Conservation (phyloP, 2,888 invertebrate species). For the Apotomis betuletana region DNA sequence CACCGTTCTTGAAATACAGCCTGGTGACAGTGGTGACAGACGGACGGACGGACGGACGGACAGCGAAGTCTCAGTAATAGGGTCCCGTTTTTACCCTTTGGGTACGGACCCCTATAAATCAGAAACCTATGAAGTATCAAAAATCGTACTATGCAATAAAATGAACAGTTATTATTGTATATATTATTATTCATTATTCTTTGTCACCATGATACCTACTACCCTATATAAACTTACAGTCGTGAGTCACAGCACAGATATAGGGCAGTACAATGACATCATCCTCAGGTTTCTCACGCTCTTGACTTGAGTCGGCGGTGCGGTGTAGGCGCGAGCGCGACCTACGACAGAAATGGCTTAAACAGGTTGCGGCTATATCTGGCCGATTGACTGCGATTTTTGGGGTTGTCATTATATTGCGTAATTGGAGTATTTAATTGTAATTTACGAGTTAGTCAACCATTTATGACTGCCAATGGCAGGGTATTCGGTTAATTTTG, state of each 20-base stretch:
- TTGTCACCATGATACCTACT: slow-evolving; percentile 5
- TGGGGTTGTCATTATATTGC: not conserved
- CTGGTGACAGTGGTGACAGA: no score
- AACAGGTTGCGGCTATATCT: not conserved
- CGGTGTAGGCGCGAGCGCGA: slow-evolving; percentile 40
- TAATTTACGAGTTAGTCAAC: not conserved
- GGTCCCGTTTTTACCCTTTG: no score
- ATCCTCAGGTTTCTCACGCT: slow-evolving; percentile 49
- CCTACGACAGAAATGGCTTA: slow-evolving; percentile 29
- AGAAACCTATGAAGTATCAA: no score
- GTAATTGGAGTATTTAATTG: not conserved
- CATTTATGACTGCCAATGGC: not conserved
- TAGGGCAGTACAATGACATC: slow-evolving; percentile 47
- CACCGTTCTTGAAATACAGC: no score
- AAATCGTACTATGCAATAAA: no score
- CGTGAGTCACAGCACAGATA: slow-evolving; percentile 42
- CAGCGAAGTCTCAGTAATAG: no score
- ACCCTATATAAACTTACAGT: not conserved
- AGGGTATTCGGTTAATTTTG: no score
- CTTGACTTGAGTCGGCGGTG: slow-evolving; percentile 46
- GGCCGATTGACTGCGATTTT: not conserved
- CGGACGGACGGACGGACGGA: no score
- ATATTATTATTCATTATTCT: no score
- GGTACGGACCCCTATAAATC: no score
- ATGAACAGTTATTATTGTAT: no score